Base-by-base conservation (phyloP, 2,113 vertebrate species). In the Paraplagusia blochii region DNA sequence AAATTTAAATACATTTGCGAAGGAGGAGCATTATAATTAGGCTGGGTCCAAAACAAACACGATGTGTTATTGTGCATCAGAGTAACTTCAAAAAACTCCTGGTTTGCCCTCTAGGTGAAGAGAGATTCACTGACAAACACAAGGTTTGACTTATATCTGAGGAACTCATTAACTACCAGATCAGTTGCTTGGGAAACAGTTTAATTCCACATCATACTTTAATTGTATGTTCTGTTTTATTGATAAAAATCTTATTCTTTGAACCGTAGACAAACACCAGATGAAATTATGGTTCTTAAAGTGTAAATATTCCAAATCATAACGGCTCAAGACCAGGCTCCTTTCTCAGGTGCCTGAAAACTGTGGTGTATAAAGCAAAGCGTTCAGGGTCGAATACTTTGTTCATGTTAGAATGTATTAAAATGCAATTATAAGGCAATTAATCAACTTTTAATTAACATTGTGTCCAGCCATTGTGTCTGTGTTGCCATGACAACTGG, bases 371-470 rank as follows among this genome's bases (percentile, higher is more conserved):
- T 14, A 52, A 71, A 71, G 52, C 13, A 17, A 38, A 61, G 48
- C 66, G 69, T 83, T 76, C 72, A 78, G 63, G 60, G 67, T 67
- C 65, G 17, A 72, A 47, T 42, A 63, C 63, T 66, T 61, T 68
- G 57, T 66, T 22, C 14, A 61, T 39, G 61, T 66, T 74, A 76
- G 66, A 70, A 57, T 48, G 74, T 63, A 65, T 50, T 80, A 79
- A 69, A 53, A 57, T 53, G 72, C 68, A 82, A 83, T 85, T 82
- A 80, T 81, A 85, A 85, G 62, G 39, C 64, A 84, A 88, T 86
- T 85, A 79, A 88, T 87, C 73, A 82, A 76, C 75, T 85, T 88
- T 83, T 84, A 82, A 85, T 86, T 88, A 84, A 84, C 66, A 12
- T 44, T 58, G 50, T 10, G 72, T 73, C 73, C 53, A 35, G 22